A percentile compares a stretch with the other conserved stretches of the same genome.
Evolutionary conservation across 2,888 invertebrate species (phyloP).

Genomic region (Dasypolia templi): DNA sequence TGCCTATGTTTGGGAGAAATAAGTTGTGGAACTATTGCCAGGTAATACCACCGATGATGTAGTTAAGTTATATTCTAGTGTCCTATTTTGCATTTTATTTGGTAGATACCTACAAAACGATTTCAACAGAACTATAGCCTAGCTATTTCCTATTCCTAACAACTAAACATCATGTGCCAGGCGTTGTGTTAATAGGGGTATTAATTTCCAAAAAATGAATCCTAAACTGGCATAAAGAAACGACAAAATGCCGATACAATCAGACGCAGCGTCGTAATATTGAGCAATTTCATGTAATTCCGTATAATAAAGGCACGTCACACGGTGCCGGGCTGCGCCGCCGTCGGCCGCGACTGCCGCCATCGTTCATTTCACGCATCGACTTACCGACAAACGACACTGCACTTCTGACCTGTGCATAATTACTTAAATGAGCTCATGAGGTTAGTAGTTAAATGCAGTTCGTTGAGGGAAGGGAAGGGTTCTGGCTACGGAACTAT

Average conservation of each 20-base stretch:
- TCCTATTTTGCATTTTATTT: not conserved
- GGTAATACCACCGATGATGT: not conserved
- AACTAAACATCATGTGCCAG: not conserved
- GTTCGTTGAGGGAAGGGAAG: not conserved
- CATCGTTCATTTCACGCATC: conserved; percentile 78
- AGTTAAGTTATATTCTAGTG: not conserved
- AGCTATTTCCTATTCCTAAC: not conserved
- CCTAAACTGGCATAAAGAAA: not conserved
- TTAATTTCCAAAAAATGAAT: not conserved
- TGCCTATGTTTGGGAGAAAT: conserved; percentile 3
- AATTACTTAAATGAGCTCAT: conserved; percentile 13
- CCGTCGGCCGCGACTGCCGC: conserved; percentile 68
- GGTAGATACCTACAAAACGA: not conserved
- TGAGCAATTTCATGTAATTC: conserved; percentile 27
- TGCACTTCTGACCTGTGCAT: conserved; percentile 43
- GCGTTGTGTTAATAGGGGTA: fast-evolving
- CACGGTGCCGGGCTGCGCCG: conserved; percentile 29
- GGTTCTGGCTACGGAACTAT: not conserved
- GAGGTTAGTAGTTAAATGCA: conserved; percentile 19
- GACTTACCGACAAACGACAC: conserved; percentile 70
- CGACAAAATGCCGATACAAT: conserved; percentile 10
- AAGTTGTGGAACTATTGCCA: conserved; percentile 1
- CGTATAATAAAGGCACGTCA: conserved; percentile 14
- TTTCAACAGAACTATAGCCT: not conserved
- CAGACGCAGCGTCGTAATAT: conserved; percentile 19